Base-by-base conservation (phyloP, 2,113 vertebrate genomes). In the Phyllostomus discolor region DNA sequence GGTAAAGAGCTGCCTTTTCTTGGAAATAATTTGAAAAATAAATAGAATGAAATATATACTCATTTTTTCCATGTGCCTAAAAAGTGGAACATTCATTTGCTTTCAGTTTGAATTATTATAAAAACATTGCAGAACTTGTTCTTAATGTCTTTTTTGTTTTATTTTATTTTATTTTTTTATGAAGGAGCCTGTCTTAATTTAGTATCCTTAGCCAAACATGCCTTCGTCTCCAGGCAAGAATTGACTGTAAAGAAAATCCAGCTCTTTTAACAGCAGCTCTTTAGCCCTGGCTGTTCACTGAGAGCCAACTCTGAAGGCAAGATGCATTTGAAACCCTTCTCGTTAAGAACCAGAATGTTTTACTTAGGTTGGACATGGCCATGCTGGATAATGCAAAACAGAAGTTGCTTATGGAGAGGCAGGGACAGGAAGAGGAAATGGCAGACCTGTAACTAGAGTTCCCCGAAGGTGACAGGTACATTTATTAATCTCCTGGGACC, bases 141-240 rank as follows among this genome's bases (percentile, higher is more conserved):
- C 84, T 90, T 75, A 85, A 64, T 88, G 16, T 69, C 38, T 87
- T 88, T 62, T 62, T 59, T 33, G 4, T n/a, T 66, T 48, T 72
- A 38, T 91, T 69, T 95, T 76, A 33, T 78, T 78, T 20, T 67
- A 11, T 70, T 70, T 59, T 69, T 79, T 35, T 82, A 92, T 28
- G 59, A 94, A 95, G 69, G 67, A 95, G 82, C 43, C 67, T 88
- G 69, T 94, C 76, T 97, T 82, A 78, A 57, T 91, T 97, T 94
- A 93, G 80, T 80, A 91, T 94, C 83, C 97, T 97, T 97, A 96
- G 96, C 76, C 85, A 97, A 97, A 95, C 48, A 88, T 84, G 41
- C 28, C 83, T 76, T 94, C 88, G 93, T 93, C 75, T 87, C 82
- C 67, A 86, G 62, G 88, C 52, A 95, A 97, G 84, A 95, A 84